Evolutionary conservation across 92 coral and sea anemone species (phyloP).

Genomic region (Parazoanthus atlanticus): DNA sequence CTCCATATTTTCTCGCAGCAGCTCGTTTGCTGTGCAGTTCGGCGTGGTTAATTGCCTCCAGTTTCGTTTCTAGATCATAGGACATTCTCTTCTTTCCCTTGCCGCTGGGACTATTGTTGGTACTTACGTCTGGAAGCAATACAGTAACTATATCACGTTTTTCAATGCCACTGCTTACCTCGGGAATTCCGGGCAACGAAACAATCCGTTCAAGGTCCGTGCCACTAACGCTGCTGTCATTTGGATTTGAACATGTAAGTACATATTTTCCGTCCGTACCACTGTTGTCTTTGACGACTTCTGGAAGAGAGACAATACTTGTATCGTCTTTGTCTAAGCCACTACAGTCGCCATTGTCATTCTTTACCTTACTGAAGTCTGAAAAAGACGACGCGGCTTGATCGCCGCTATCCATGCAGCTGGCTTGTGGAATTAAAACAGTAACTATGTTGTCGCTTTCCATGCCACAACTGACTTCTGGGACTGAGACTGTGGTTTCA

Average conservation of each 20-base stretch:
- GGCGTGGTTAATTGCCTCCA: slow-evolving; percentile 27
- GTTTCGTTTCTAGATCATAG: slow-evolving; percentile 43
- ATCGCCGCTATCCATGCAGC: not conserved
- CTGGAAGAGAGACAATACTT: not conserved
- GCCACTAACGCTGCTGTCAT: not conserved
- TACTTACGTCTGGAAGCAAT: not conserved
- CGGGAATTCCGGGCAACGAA: not conserved
- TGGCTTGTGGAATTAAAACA: not conserved
- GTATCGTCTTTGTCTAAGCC: not conserved
- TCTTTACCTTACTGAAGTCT: not conserved
- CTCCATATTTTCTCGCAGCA: slow-evolving; percentile 44
- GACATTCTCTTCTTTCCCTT: slow-evolving; percentile 49
- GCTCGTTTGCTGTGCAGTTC: slow-evolving; percentile 34
- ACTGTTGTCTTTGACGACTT: not conserved
- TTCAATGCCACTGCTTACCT: not conserved
- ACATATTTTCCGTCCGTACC: not conserved
- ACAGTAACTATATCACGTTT: slow-evolving; percentile 10
- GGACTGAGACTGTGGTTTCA: not conserved
- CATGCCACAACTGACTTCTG: not conserved
- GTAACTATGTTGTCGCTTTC: not conserved
- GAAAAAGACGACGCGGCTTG: not conserved
- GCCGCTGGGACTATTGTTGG: slow-evolving; percentile 22
- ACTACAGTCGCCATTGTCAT: not conserved
- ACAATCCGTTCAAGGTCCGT: not conserved
- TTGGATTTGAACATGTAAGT: not conserved